Evolutionary conservation across 2,797 vertebrate genomes (phyloP).

Genomic region (Clarias fuscus): DNA sequence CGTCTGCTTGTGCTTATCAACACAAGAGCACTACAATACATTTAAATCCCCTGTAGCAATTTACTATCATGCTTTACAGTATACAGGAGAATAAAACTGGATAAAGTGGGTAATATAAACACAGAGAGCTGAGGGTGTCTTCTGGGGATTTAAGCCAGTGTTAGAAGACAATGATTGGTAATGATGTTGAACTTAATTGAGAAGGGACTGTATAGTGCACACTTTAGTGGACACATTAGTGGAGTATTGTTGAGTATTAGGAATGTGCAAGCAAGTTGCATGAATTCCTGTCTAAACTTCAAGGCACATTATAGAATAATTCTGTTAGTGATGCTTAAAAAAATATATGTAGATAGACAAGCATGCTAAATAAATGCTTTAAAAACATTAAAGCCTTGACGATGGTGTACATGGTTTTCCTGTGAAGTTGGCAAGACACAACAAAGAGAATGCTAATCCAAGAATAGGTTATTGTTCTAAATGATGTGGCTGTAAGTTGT

Average conservation of each 20-base stretch:
- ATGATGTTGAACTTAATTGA: conserved; percentile 37
- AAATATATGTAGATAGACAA: conserved; percentile 16
- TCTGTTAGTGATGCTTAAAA: neutral
- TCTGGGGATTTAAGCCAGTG: conserved; percentile 2
- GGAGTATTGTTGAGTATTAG: neutral
- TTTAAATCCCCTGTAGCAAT: conserved; percentile 21
- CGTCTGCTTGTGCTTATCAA: conserved; percentile 11
- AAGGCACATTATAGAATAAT: conserved; percentile 6
- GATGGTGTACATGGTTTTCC: neutral
- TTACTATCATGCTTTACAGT: conserved; percentile 17
- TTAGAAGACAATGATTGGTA: conserved; percentile 20
- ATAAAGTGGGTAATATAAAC: conserved; percentile 9
- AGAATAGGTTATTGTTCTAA: conserved; percentile 17
- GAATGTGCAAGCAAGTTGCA: neutral
- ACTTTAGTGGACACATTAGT: neutral
- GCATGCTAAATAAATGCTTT: neutral
- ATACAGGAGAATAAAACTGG: neutral
- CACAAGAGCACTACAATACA: conserved; percentile 13
- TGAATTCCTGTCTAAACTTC: neutral
- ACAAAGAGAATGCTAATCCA: neutral
- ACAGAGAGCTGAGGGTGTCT: conserved; percentile 8
- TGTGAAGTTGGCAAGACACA: conserved; percentile 4
- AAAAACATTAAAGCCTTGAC: neutral
- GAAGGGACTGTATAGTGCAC: conserved; percentile 1
- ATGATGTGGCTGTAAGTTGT: conserved; percentile 9